Conservation (phyloP, 2,113 vertebrate genomes). For the Protobothrops mucrosquamatus region DNA sequence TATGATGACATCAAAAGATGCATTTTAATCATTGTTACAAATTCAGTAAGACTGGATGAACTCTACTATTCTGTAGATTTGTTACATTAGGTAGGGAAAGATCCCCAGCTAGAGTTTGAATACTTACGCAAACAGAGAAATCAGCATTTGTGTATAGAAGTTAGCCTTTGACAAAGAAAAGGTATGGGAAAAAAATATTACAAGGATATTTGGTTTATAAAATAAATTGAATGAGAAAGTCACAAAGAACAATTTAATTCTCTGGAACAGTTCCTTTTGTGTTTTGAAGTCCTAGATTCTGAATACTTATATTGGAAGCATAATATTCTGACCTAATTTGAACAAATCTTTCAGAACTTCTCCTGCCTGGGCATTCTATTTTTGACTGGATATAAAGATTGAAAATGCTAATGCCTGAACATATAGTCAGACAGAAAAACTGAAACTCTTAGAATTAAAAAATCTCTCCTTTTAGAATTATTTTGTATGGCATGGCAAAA, state of each 20-base stretch:
- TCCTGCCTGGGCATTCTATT: neutral
- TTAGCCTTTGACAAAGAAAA: neutral
- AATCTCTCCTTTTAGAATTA: neutral
- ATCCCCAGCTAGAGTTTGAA: neutral
- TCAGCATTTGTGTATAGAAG: neutral
- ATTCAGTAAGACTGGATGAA: neutral
- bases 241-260: neutral
- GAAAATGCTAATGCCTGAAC: neutral
- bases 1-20: neutral
- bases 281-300: neutral
- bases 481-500: neutral
- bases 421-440: neutral
- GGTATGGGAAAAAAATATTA: neutral
- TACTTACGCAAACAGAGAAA: neutral
- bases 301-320: neutral
- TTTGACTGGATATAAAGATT: neutral
- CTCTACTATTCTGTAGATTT: neutral
- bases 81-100: neutral
- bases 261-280: neutral
- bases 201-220: neutral
- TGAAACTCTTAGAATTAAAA: slow-evolving; percentile 10
- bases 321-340: slow-evolving; percentile 8
- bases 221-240: neutral
- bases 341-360: neutral
- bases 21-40: neutral